Base-by-base conservation (phyloP, 1,140 invertebrate species). In the Homarus americanus region DNA sequence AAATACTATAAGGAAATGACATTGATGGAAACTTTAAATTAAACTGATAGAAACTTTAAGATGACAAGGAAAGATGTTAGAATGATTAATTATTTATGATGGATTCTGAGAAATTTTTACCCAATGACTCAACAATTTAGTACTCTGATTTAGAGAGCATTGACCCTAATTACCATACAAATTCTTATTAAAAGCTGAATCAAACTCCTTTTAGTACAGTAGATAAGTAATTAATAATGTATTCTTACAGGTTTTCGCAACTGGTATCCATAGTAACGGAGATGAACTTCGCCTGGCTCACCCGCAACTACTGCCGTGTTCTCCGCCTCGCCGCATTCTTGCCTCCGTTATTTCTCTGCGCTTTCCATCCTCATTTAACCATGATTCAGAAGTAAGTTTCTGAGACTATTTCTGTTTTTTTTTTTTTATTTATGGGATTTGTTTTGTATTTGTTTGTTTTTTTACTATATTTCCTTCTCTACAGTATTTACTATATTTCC, bases 261-360 rank as follows among this genome's bases (percentile, higher is more conserved):
- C 72, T 90, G 36, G 80, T 90, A 34, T 38, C 32, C 24, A 10
- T 83, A 40, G 78, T 69, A 3, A 38, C 40, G 20, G 17, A 76
- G 28, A 90, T 90, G 87, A 83, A 76, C 38, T 28, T 83, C 7
- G 79, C 87, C 17, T 90, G 87, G 87, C 44, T 90, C 63, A 63
- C 69, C 38, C n/a, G 49, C 38, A 90, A 90, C 38, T 90, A 90
- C 53, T 36, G 34, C 49, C 69, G 87, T 53, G 87, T 90, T 15
- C 80, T 90, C 38, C 72, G 38, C 12, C 87, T 90, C 1, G 44
- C 80, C 10, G n/a, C 80, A 32, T 36, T 44, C n/a, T 58, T 90
- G 36, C 79, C 87, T 10, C 87, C 87, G 0, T 53, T 90, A 17
- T 84, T 69, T 12, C 69, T 83, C 3, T 82, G 72, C 63, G 87